Conservation (phyloP, 2,888 invertebrate genomes). For the Acrobeloides nanus region DNA sequence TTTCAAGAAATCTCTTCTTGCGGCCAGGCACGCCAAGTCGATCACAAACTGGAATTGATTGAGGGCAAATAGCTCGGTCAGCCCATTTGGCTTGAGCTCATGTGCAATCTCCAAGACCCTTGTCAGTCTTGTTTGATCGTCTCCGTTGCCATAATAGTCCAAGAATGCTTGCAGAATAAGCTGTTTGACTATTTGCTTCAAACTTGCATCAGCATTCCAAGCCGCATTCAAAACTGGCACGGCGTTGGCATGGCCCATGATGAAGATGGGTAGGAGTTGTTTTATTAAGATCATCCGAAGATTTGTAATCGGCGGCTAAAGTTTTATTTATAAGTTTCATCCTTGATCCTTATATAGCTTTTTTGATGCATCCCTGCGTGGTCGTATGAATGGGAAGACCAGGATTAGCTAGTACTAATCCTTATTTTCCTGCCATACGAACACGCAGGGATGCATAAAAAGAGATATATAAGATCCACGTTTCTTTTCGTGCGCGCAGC, state of each 20-base stretch:
- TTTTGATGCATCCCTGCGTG: no score
- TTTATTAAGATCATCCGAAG: constrained; percentile 75
- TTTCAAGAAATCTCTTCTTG: constrained; percentile 89
- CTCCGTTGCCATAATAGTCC: constrained; percentile 20
- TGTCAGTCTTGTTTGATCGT: constrained; percentile 81
- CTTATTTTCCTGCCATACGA: no score
- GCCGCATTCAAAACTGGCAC: constrained; percentile 90
- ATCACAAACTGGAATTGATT: constrained; percentile 85
- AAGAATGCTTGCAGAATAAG: constrained; percentile 17
- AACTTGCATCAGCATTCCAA: constrained; percentile 62
- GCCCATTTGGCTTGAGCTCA: constrained; percentile 60
- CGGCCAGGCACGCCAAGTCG: constrained; percentile 92
- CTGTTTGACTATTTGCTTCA: background rate
- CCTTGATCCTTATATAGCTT: no score
- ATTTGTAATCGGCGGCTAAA: constrained; percentile 55
- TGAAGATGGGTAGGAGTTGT: constrained; percentile 80
- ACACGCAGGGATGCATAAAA: no score
- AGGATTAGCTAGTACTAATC: no score
- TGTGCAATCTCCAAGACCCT: constrained; percentile 71
- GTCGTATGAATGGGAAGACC: no score
- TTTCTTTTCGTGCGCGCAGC: no score
- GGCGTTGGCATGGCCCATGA: constrained; percentile 91
- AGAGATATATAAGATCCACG: no score
- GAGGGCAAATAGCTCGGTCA: constrained; percentile 71
- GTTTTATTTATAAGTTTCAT: no score